Evolutionary conservation across 2,113 vertebrate genomes (phyloP).

Genomic region (Eptatretus burgeri): DNA sequence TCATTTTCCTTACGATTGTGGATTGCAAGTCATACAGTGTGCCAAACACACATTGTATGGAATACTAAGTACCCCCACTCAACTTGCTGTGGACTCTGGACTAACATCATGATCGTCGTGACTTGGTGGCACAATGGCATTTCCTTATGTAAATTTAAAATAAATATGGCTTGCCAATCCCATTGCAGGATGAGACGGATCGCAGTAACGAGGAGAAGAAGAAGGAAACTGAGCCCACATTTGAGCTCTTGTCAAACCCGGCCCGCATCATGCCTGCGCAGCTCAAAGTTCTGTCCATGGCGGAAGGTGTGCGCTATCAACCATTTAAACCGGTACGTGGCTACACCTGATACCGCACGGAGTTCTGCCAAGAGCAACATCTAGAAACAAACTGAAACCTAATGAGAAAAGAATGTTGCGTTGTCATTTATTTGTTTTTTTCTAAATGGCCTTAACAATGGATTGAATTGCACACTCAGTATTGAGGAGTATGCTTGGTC

Average conservation of each 20-base stretch:
- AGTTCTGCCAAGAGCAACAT: neutral
- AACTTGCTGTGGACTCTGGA: too few relatives aligned
- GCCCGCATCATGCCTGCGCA: constrained; percentile 85
- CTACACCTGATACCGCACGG: neutral
- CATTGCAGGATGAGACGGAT: constrained; percentile 27
- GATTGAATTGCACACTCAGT: too few relatives aligned
- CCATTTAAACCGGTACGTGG: constrained; percentile 67
- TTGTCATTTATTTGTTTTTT: too few relatives aligned
- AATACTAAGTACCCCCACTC: too few relatives aligned
- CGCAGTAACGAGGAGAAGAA: constrained; percentile 85
- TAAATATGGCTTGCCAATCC: neutral
- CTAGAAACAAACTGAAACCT: too few relatives aligned
- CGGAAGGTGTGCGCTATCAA: constrained; percentile 67
- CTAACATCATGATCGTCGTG: too few relatives aligned
- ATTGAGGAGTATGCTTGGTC: too few relatives aligned
- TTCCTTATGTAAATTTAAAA: neutral
- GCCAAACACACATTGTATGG: too few relatives aligned
- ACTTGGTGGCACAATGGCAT: neutral
- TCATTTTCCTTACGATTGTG: too few relatives aligned
- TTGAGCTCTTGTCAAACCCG: constrained; percentile 76
- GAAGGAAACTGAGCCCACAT: constrained; percentile 77
- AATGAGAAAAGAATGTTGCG: too few relatives aligned
- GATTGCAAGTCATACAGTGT: too few relatives aligned
- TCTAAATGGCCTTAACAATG: too few relatives aligned
- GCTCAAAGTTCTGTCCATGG: constrained; percentile 79